Base-by-base conservation (phyloP, 2,888 invertebrate species). In the Drosophila lutescens region DNA sequence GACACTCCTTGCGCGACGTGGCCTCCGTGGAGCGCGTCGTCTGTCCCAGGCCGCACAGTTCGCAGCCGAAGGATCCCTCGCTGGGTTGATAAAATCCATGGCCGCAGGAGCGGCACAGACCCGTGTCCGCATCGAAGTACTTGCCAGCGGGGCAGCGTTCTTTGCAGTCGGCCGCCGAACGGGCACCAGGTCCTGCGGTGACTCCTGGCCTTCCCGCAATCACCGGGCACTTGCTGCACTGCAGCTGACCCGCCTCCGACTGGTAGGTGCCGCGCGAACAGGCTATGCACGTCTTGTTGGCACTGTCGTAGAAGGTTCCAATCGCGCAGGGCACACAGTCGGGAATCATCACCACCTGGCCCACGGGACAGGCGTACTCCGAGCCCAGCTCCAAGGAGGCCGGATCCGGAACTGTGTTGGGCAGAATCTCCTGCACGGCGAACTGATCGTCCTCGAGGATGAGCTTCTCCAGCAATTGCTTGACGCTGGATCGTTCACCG, bases 361-460 rank as follows among this genome's bases (percentile, higher is more conserved):
- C 98, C 80, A 95, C 94, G 0, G 97, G 97, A 90, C 99, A 99
- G 57, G 97, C 97, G 89, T 98, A 98, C 91, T 98, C 97, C 0
- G 98, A 98, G 74, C 96, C 94, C n/a, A 99, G 93, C 26, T 94
- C 93, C 66, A 99, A 93, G 3, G 98, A 97, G 10, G 97, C 96
- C 63, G 98, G 97, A 92, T 98, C 98, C 0, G 98, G 98, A 0
- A 97, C 96, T 0, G 98, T 98, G 90, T 98, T 98, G 15, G 98
- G 98, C 57, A 98, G 93, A 86, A 98, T 98, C 89, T 97, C 97
- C 86, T 96, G 95, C 4, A 98, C 98, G 88, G 98, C 98, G 91
- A 98, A 97, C 91, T 98, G 97, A 93, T 97, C 97, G 91, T 98
- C 97, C 93, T 98, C 97, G 72, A 98, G 94, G 78, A 98, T 98